Evolutionary conservation across 2,888 invertebrate genomes (phyloP), one percentile per base, ranked within the genome.

Genomic region (Hipparchia sbordonii): DNA sequence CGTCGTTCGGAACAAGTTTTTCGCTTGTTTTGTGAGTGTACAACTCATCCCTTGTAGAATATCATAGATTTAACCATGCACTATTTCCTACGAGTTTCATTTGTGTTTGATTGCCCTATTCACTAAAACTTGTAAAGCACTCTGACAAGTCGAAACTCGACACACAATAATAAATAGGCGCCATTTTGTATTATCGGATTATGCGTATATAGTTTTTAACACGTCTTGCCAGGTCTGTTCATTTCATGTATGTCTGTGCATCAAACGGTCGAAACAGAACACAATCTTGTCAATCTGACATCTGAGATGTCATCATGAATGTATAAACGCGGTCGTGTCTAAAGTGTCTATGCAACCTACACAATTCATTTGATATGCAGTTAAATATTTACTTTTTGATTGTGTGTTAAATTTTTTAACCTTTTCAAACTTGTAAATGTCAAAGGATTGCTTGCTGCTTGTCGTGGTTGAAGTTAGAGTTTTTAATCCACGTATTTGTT

Each of bases 361-460:
- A 65, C 65, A 39, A 52, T 65, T 65, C 52, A 65, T 65, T 65
- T 65, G 52, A 52, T 51, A 65, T 52, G 52, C 65, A 65, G 65
- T 52, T 33, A 52, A 65, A 65, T 65, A 52, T 65, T 65, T 65
- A 65, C 52, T 65, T 33, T 65, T 51, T 52, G 65, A 65, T 65
- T 52, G 65, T 65, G 65, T 65, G 65, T 65, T 52, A 65, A 65
- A 65, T 9, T 33, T 65, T 65, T 65, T 2, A 65, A 65, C 65
- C 63, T 65, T 63, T 63, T 65, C 52, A 52, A 52, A 52, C 65
- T 52, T 6, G 46, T 59, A 60, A 68, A 57, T 59, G 52, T 61
- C 67, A 73, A 65, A 46, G 65, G 66, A 60, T 60, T 52, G 52
- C 12, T 63, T 48, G 23, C 10, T 39, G 23, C 23, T 33, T 51